Conservation (phyloP, 2,113 vertebrate genomes). For the Penelope pileata region DNA sequence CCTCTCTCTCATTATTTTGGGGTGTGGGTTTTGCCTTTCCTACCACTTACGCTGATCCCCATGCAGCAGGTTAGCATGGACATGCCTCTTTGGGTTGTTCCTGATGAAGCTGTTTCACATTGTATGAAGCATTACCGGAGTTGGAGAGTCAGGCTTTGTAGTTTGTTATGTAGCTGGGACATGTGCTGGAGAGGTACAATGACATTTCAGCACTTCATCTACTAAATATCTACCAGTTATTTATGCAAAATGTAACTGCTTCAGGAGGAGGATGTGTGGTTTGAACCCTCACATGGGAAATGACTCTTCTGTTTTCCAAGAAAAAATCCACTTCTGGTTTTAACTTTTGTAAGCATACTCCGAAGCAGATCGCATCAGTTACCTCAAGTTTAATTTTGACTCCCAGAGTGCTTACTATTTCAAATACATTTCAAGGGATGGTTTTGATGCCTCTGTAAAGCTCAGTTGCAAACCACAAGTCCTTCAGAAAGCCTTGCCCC, state of each 20-base stretch:
- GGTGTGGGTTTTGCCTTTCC: background rate
- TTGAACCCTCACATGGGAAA: background rate
- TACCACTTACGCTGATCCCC: background rate
- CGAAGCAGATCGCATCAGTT: background rate
- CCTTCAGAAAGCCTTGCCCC: background rate
- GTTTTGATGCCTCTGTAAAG: background rate
- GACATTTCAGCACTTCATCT: background rate
- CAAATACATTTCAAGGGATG: background rate
- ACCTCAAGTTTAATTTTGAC: background rate
- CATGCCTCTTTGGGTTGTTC: rapidly evolving
- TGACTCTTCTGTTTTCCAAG: background rate
- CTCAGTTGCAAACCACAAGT: background rate
- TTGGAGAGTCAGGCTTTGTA: background rate
- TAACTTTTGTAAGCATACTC: background rate
- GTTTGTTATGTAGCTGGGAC: background rate
- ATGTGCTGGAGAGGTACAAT: background rate
- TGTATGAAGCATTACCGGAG: background rate
- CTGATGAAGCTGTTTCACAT: background rate
- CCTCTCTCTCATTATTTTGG: background rate
- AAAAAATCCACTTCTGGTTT: background rate
- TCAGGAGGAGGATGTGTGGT: background rate
- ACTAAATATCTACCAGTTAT: background rate
- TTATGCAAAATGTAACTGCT: background rate
- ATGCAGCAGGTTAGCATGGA: background rate
- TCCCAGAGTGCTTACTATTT: background rate